Evolutionary conservation across 2,888 invertebrate genomes (phyloP), one percentile per base, ranked within the genome.

Genomic region (Oligia fasciuncula): DNA sequence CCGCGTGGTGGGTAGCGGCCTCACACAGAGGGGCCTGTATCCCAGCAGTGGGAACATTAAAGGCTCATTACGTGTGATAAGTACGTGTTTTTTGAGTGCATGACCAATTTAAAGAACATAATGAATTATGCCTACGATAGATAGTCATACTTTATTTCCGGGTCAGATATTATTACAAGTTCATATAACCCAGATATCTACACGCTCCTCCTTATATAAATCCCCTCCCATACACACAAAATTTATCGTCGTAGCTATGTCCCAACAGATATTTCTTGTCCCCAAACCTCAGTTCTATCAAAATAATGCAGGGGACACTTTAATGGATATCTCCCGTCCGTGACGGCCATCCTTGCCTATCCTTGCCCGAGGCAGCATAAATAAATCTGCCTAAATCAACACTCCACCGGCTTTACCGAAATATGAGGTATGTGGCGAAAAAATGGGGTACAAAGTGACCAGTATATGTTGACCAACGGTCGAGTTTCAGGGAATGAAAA

Each of bases 331-430:
- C 85, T 77, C 70, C 75, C 72, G 75, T 9, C 78, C 73, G 60
- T 82, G 81, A 80, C 89, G 79, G 76, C 62, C 65, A 83, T 77
- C 85, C 80, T 63, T 73, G 88, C 89, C 77, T 74, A 85, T 83
- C 87, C 87, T 70, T 57, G 85, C 89, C 76, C 77, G 66, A 63
- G 85, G 88, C 83, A 83, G 80, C 83, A 87, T 88, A 89, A 88
- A 88, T 87, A 89, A 87, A 87, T 89, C 85, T 81, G 60, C 88
- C 89, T 89, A 88, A 89, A 85, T 88, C 88, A 88, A 89, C 89
- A 88, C 84, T 73, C 83, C 54, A 57, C 49, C 63, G 68, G 80
- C 70, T 81, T 86, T 81, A 80, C 78, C 62, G 63, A 88, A 85
- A 87, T 73, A 84, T 77, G 60, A 70, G 78, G 75, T 74, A 71